Base-by-base conservation (phyloP, 2,797 vertebrate genomes). In the Octomys mimax region DNA sequence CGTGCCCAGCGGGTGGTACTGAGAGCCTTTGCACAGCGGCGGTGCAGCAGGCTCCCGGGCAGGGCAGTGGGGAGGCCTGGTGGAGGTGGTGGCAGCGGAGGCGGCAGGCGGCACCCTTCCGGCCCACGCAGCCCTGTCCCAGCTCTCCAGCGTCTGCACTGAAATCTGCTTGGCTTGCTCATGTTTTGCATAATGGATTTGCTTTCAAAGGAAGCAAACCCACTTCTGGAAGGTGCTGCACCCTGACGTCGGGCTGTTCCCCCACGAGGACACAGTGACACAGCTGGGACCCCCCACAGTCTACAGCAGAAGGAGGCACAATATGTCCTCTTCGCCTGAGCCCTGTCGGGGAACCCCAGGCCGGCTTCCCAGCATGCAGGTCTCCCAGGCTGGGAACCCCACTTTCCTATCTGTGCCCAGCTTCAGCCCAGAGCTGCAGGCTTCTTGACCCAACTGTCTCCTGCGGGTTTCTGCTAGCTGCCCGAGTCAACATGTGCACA, bases 171-270 rank as follows among this genome's bases (percentile, higher is more conserved):
- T 31, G 86, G 42, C 33, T 87, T 83, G 21, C 54, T 66, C 31
- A 80, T 68, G 52, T 93, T 64, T 83, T 95, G 22, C 59, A 52
- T 31, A 85, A 28, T 81, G 36, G 19, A 26, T 87, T 77, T 93
- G 57, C 68, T 78, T 80, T 64, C 28, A 28, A 49, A 81, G 19
- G 12, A 13, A 54, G 73, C 39, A 75, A 75, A 75, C 5, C 71
- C 24, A 75, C 12, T 11, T 75, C 71, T 42, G 39, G 39, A 75
- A 75, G 24, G 4, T 39, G 12, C 7, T 39, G 12, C 7, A 10
- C 11, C 22, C 22, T 36, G 10, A 75, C 2, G 24, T 12, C 5
- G 49, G 9, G 42, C 52, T 42, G 8, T 21, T 88, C 49, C 19
- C 16, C 94, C 59, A 14, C 16, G 5, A 2, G 8, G 11, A 31